Evolutionary conservation across 2,113 vertebrate genomes (phyloP), one percentile per base, ranked within the genome.

Genomic region (Scytalopus superciliaris): DNA sequence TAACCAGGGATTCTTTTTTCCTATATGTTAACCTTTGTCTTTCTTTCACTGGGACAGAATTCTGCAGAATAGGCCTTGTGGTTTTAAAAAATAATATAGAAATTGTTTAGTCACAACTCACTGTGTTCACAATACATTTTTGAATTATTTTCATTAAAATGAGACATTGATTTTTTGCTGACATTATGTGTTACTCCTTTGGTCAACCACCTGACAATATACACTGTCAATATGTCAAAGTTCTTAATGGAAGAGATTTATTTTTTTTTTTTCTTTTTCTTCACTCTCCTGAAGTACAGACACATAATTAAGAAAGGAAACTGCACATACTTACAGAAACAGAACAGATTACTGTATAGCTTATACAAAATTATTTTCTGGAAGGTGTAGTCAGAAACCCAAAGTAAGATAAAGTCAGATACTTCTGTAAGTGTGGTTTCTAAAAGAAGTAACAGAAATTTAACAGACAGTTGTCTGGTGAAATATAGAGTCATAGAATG

Each of bases 1-100:
- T 91, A 87, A 94, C 89, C 85, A 96, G 93, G 84, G 39, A 85
- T 72, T 89, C 83, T 85, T 92, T 90, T 69, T 93, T 89, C 52
- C 47, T 94, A 28, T 78, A 89, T 59, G 13, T 69, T 96, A 97
- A 88, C 73, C 73, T 93, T 82, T 82, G 50, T 87, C 70, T 93
- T 82, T 82, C 62, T 87, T 85, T 77, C 18, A 59, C 2, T 62
- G 33, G 35, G 49, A 69, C 13, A 70, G 31, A 94, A 85, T 89
- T 87, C 57, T 77, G 49, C 33, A 67, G 42, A 83, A 52, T 4
- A 17, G 9, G 7, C 8, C 30, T 42, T 66, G 44, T 0, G 1
- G 28, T 62, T 91, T 75, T 23, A 33, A 1, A 69, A 1, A 66
- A 33, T 86, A 69, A 78, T 6, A 18, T 28, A 89, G 40, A 76